Percentiles rank a stretch among this genome's conserved stretches.
These are phyloP conservation scores for Isotomurus palustris DNA, from an alignment of 2,888 invertebrate species.

Conservation along the genomic window DNA sequence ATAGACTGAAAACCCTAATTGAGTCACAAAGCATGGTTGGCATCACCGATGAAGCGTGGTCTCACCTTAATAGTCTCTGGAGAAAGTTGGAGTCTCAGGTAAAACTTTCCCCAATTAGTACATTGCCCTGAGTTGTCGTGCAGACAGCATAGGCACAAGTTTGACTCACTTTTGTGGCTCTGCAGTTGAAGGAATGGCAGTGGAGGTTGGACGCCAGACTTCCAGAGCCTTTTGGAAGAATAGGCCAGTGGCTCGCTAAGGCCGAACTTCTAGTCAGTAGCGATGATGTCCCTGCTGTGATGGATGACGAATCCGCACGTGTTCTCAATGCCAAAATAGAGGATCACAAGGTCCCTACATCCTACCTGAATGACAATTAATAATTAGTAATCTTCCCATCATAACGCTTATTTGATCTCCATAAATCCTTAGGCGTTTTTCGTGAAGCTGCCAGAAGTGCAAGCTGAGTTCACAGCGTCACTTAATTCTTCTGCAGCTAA, in stretches of 20 bases:
- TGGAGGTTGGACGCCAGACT: constrained; percentile 80
- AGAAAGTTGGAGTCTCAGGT: constrained; percentile 63
- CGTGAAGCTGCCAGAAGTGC: constrained; percentile 70
- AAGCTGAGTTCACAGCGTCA: constrained; percentile 71
- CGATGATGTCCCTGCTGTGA: constrained; percentile 62
- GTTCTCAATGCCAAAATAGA: constrained; percentile 81
- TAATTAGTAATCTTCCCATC: not conserved
- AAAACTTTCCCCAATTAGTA: too few relatives aligned
- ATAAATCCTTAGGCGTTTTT: constrained; percentile 64
- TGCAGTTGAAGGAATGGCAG: constrained; percentile 74
- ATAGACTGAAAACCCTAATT: constrained; percentile 71
- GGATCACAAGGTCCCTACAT: constrained; percentile 65
- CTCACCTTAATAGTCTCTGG: constrained; percentile 74
- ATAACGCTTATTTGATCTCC: not conserved
- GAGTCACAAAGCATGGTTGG: constrained; percentile 75
- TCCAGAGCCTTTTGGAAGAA: constrained; percentile 76
- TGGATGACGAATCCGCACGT: constrained; percentile 84
- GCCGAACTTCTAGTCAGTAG: constrained; percentile 72
- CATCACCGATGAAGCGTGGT: constrained; percentile 81
- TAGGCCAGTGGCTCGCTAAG: constrained; percentile 85
- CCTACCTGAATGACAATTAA: not conserved
- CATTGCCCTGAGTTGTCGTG: not conserved
- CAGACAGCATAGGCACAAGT: not conserved
- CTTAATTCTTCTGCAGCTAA: constrained; percentile 61
- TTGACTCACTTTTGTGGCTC: not conserved